A percentile compares a stretch with the other conserved stretches of the same genome.
phyloP scores from a whole-genome alignment of 2,797 vertebrate genomes.

The Micropoecilia bifurca region DNA sequence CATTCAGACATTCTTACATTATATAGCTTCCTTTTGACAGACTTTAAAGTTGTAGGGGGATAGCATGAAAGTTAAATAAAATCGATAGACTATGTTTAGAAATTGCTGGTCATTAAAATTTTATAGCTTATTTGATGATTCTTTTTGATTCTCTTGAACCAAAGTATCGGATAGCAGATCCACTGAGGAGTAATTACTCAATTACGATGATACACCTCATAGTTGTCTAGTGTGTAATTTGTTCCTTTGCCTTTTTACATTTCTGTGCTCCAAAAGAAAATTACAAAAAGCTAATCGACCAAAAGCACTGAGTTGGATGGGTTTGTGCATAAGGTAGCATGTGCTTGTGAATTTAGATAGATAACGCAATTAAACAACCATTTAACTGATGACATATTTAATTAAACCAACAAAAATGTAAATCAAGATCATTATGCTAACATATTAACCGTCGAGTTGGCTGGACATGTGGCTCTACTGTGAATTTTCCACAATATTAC shows the following conservation, averaged over 20 bases:
- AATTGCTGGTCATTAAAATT: slow-evolving; percentile 52
- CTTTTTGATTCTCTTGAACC: slow-evolving; percentile 52
- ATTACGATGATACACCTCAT: slow-evolving; percentile 57
- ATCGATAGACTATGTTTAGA: slow-evolving; percentile 17
- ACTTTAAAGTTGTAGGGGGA: neutral
- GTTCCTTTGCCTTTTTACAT: slow-evolving; percentile 46
- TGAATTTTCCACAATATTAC: neutral
- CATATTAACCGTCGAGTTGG: neutral
- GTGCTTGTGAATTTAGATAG: slow-evolving; percentile 36
- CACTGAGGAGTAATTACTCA: slow-evolving; percentile 56
- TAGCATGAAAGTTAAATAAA: slow-evolving; percentile 16
- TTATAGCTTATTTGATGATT: slow-evolving; percentile 62
- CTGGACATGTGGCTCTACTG: neutral
- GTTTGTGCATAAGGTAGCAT: slow-evolving; percentile 20
- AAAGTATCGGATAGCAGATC: slow-evolving; percentile 28
- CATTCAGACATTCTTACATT: neutral
- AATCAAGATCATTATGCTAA: slow-evolving; percentile 43
- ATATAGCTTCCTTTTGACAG: neutral
- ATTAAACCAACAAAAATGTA: slow-evolving; percentile 39
- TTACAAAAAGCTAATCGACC: slow-evolving; percentile 46
- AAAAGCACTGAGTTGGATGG: slow-evolving; percentile 19
- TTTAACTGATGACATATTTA: slow-evolving; percentile 45
- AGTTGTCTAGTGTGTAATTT: slow-evolving; percentile 62
- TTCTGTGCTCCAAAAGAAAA: slow-evolving; percentile 63
- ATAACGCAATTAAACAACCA: slow-evolving; percentile 38